These are phyloP conservation scores for Acleris sparsana DNA, from an alignment of 2,888 invertebrate species.

Conservation along the genomic window DNA sequence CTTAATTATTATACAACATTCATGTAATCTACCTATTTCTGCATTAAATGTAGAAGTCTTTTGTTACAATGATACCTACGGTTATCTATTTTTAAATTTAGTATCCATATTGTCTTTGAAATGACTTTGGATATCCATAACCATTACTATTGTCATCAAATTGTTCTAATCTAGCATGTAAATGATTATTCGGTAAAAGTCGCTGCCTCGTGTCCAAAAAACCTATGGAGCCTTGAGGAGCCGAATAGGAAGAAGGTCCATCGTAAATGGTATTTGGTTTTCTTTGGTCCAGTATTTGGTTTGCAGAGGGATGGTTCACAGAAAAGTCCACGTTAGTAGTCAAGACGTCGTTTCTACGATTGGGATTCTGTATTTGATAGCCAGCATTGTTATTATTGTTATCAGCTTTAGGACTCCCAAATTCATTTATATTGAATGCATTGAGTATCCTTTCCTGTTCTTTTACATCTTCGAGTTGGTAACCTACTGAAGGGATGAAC, in stretches of 20 bases:
- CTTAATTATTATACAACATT: not conserved
- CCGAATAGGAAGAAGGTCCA: slow-evolving; percentile 75
- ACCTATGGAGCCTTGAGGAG: slow-evolving; percentile 72
- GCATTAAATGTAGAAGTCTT: slow-evolving; percentile 11
- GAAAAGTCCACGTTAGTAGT: slow-evolving; percentile 59
- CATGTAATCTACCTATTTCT: no score
- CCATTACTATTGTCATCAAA: slow-evolving; percentile 53
- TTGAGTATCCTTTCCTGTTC: slow-evolving; percentile 66
- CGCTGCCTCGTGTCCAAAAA: slow-evolving; percentile 54
- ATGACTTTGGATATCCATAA: slow-evolving; percentile 64
- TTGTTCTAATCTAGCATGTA: slow-evolving; percentile 65
- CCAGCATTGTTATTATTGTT: slow-evolving; percentile 40
- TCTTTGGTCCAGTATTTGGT: slow-evolving; percentile 46
- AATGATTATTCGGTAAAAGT: slow-evolving; percentile 46
- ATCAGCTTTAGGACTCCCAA: slow-evolving; percentile 55
- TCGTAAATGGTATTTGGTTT: slow-evolving; percentile 58
- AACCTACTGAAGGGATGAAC: slow-evolving; percentile 69
- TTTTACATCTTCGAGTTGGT: slow-evolving; percentile 65
- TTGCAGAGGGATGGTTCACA: slow-evolving; percentile 56
- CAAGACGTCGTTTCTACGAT: slow-evolving; percentile 48
- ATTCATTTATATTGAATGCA: slow-evolving; percentile 63
- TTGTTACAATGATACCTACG: no score
- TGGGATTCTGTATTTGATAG: slow-evolving; percentile 44
- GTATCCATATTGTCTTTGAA: slow-evolving; percentile 51
- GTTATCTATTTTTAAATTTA: not conserved